These are phyloP conservation scores for Maccullochella peelii DNA, from an alignment of 2,113 vertebrate species.

Conservation along the genomic window DNA sequence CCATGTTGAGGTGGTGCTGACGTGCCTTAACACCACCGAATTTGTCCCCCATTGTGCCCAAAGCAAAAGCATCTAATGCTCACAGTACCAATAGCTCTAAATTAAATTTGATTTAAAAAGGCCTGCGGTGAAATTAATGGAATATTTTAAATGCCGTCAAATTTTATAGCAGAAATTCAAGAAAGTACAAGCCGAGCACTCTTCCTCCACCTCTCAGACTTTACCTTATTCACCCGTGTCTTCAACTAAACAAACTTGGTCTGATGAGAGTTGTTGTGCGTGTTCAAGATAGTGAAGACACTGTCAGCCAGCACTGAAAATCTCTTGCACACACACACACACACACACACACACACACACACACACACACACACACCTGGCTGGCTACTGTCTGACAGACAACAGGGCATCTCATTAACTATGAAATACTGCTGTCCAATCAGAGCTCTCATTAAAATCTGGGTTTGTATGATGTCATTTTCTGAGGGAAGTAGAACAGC, in stretches of 20 bases:
- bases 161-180: slow-evolving; percentile 20
- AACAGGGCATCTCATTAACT: slow-evolving; percentile 56
- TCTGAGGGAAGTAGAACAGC: slow-evolving; percentile 50
- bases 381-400: slow-evolving; percentile 52
- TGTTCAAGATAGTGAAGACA: slow-evolving; percentile 28
- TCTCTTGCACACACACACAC: slow-evolving; percentile 12
- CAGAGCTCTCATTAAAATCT: slow-evolving; percentile 68
- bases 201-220: not conserved
- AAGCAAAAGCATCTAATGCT: slow-evolving; percentile 37
- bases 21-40: slow-evolving; percentile 21
- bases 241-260: slow-evolving; percentile 9
- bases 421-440: slow-evolving; percentile 64
- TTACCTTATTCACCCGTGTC: not conserved
- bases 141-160: slow-evolving; percentile 38
- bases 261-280: slow-evolving; percentile 26
- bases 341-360: not conserved
- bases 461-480: slow-evolving; percentile 58
- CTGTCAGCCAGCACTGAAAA: slow-evolving; percentile 21
- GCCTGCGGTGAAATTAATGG: slow-evolving; percentile 7
- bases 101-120: slow-evolving; percentile 40
- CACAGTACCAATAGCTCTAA: slow-evolving; percentile 14
- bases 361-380: slow-evolving; percentile 13
- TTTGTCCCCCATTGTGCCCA: slow-evolving; percentile 29
- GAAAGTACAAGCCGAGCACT: not conserved
- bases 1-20: slow-evolving; percentile 32